Evolutionary conservation across 2,888 invertebrate genomes (phyloP), one percentile per base, ranked within the genome.

Genomic region (Stenurella melanura): DNA sequence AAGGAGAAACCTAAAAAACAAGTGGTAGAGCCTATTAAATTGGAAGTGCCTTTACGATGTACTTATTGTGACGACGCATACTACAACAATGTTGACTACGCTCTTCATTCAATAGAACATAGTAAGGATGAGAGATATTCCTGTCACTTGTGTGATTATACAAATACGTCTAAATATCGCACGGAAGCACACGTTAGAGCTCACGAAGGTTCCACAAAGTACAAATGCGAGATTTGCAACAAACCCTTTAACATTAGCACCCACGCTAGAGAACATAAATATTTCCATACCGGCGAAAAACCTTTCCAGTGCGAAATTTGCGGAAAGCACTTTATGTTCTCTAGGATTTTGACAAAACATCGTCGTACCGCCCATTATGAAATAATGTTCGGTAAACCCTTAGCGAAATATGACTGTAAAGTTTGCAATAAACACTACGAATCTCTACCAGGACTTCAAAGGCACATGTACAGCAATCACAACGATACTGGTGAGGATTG

Each of bases 291-390:
- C 38, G 85, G 87, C 11, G 87, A 88, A 58, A 87, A 90, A 77
- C 90, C 90, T 66, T 91, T 91, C 85, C 90, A 90, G 78, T 91
- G 91, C 84, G 90, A 91, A 74, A 89, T 90, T 12, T 91, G 91
- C 82, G 89, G 90, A 81, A 90, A 91, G 70, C 89, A 90, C 17
- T 91, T 91, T 76, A 90, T 90, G 73, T 85, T 86, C 70, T 86
- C 85, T 11, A 91, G 91, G 79, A 91, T 91, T 76, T 81, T 92
- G 11, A 90, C 90, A 9, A 87, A 90, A 0, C 92, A 92, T 76
- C 87, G 89, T 0, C 89, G 88, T 58, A 85, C 88, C 0, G 88
- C 90, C 0, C 92, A 92, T 68, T 91, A 91, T 1, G 90, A 91
- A 73, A 83, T 89, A 0, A 83, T 83, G 75, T 84, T 83, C 7